phyloP scores from a whole-genome alignment of 2,113 vertebrate species.

The Mesoclemmys tuberculata region DNA sequence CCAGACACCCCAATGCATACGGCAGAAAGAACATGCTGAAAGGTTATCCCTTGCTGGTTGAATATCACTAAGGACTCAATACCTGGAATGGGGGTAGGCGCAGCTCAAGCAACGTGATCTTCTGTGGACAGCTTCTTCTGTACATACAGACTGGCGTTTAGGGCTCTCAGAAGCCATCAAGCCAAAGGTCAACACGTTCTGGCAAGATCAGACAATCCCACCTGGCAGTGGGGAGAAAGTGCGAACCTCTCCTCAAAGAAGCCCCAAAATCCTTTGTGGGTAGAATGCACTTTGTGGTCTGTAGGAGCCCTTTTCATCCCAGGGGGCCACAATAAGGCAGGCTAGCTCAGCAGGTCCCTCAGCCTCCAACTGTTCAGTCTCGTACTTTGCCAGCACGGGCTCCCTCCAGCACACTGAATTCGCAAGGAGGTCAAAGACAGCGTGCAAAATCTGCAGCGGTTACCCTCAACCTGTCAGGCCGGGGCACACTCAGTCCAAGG shows the following conservation, averaged over 20 bases:
- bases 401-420: too few species aligned
- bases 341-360: too few species aligned
- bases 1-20: accelerated
- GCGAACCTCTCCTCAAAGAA: background rate
- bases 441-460: too few species aligned
- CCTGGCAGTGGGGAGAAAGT: background rate
- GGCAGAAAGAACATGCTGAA: accelerated
- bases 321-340: too few species aligned
- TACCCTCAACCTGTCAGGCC: too few species aligned
- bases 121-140: background rate
- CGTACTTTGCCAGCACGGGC: too few species aligned
- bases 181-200: background rate
- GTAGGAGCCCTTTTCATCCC: too few species aligned
- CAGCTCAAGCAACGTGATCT: background rate
- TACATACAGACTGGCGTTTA: background rate
- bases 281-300: background rate
- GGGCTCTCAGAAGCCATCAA: background rate
- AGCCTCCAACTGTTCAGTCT: too few species aligned
- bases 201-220: accelerated
- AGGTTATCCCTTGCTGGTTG: background rate
- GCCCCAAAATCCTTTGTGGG: background rate
- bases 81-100: too few species aligned
- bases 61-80: too few species aligned
- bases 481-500: too few species aligned
- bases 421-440: too few species aligned